Percentiles rank a stretch among this genome's conserved stretches.
Evolutionary conservation across 37 sponge, comb jelly and placozoan genomes (phyloP).

Genomic region (Theonella swinhoei): DNA sequence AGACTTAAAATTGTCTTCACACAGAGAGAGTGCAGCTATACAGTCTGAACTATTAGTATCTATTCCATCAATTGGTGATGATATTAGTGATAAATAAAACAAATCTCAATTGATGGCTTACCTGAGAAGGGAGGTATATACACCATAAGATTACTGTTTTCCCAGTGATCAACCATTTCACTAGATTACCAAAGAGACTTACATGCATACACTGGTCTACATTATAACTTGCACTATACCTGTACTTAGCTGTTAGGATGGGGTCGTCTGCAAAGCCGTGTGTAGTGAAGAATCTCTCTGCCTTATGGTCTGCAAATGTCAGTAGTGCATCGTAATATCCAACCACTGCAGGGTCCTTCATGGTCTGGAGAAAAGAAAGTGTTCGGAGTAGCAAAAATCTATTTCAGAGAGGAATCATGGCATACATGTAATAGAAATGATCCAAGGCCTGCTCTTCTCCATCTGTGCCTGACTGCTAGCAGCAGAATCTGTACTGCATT

Average conservation of each 20-base stretch:
- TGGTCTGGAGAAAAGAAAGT: slow-evolving; percentile 11
- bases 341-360: slow-evolving; percentile 69
- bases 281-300: slow-evolving; percentile 69
- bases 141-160: slow-evolving; percentile 87
- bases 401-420: background rate
- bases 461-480: slow-evolving; percentile 73
- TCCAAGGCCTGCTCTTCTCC: slow-evolving; percentile 64
- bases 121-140: slow-evolving; percentile 88
- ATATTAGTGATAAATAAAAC: too few relatives aligned
- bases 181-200: background rate
- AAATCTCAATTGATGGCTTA: too few relatives aligned
- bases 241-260: slow-evolving; percentile 65
- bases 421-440: slow-evolving; percentile 71
- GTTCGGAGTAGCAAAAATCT: background rate
- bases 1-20: too few relatives aligned
- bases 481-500: slow-evolving; percentile 65
- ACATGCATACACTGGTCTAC: background rate
- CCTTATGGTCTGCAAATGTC: slow-evolving; percentile 81
- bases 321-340: slow-evolving; percentile 74
- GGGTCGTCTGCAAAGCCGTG: slow-evolving; percentile 83
- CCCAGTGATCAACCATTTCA: slow-evolving; percentile 73
- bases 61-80: too few relatives aligned
- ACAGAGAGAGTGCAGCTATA: too few relatives aligned
- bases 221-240: slow-evolving; percentile 17
- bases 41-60: too few relatives aligned